Base-by-base conservation (phyloP, 2,888 invertebrate species). In the Drosophila fungiperda region DNA sequence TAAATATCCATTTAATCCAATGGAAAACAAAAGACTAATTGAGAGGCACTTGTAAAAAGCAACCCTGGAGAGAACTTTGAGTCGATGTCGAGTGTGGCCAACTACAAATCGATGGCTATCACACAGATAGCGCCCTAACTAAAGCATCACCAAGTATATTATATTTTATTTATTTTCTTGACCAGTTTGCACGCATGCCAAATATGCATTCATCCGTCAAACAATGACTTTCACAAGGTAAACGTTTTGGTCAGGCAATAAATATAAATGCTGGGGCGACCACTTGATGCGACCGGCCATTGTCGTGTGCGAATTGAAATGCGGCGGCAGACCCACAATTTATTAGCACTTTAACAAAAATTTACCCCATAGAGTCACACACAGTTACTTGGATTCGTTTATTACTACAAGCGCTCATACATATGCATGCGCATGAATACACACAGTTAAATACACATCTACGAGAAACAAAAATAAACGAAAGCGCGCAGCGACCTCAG, bases 281-380 rank as follows among this genome's bases (percentile, higher is more conserved):
- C 69, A 80, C 73, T 78, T 74, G 81, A 70, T 68, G 73, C 49
- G 78, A 61, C 70, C 70, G 78, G 66, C 70, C 68, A 82, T 76
- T 81, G 84, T 81, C 71, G 66, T 73, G 73, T 70, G 82, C 71
- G 67, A 82, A 81, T 78, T 76, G 73, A 82, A 81, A 73, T 81
- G 81, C 81, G 81, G 69, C 68, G 64, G 67, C 82, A 68, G 69
- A 71, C 72, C 62, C 75, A 87, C 89, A 89, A 85, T 89, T 85
- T 85, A 89, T 85, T 85, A 85, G 87, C 85, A 85, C 89, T 89
- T 83, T 78, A 80, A 78, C 78, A 85, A 74, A 79, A 80, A 68
- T 82, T 64, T 74, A 77, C 61, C 85, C 87, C 89, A 84, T 76
- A 80, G 70, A 88, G 68, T 78, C 73, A 65, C 79, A 71, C 66